Conservation (phyloP, 2,888 invertebrate genomes). For the Icerya purchasi region DNA sequence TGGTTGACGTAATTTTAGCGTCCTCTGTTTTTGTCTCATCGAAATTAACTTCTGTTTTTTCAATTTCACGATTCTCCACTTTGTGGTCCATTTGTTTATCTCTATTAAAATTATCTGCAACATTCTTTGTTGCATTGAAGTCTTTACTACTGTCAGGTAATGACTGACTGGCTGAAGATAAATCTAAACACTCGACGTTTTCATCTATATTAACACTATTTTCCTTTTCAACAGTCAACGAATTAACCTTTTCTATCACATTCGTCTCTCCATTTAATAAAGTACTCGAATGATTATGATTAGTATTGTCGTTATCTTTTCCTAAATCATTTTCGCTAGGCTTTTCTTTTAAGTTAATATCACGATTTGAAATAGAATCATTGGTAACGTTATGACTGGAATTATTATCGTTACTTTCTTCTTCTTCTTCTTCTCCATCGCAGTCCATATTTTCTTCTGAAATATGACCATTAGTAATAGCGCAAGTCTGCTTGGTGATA, state of each 20-base stretch:
- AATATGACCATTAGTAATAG: background rate
- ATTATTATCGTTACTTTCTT: background rate
- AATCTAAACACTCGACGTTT: background rate
- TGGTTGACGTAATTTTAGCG: conserved; percentile 19
- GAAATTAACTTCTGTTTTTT: background rate
- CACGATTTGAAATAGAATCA: background rate
- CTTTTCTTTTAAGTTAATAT: background rate
- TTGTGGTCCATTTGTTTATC: background rate
- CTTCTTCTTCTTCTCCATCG: background rate
- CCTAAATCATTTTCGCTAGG: background rate
- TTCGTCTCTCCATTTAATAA: background rate
- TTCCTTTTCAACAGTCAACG: background rate
- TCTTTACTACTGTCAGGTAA: background rate
- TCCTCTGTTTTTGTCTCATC: conserved; percentile 22
- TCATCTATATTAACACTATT: background rate
- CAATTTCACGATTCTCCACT: background rate
- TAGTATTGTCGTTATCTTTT: background rate
- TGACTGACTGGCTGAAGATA: background rate
- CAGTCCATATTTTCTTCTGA: background rate
- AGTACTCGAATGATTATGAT: background rate
- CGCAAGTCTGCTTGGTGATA: background rate
- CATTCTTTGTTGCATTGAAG: background rate
- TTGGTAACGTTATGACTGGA: background rate
- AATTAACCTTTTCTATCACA: background rate
- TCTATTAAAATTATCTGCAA: background rate